Evolutionary conservation across 2,888 invertebrate genomes (phyloP).

Genomic region (Biston stratarius): DNA sequence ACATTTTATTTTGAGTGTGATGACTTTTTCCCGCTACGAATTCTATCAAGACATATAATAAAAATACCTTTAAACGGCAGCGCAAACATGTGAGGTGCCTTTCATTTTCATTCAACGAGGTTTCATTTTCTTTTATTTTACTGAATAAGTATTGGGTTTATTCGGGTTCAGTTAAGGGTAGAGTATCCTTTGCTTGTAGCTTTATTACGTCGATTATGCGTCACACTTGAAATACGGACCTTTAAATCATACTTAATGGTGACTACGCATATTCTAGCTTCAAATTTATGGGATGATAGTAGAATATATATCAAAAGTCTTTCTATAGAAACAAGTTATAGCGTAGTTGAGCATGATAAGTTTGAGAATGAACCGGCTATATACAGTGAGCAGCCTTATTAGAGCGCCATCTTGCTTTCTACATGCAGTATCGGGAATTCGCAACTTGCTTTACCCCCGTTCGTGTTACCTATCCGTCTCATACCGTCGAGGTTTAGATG

Average conservation of each 20-base stretch:
- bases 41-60: constrained; percentile 33
- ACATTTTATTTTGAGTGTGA: constrained; percentile 35
- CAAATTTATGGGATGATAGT: constrained; percentile 74
- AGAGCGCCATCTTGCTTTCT: constrained; percentile 45
- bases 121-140: constrained; percentile 45
- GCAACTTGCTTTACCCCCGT: constrained; percentile 42
- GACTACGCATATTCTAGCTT: constrained; percentile 78
- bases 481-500: constrained; percentile 41
- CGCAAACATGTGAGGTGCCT: constrained; percentile 28
- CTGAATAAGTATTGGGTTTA: constrained; percentile 38
- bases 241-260: constrained; percentile 81
- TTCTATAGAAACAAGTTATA: constrained; percentile 51
- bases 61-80: constrained; percentile 35
- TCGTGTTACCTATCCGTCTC: constrained; percentile 33
- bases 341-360: constrained; percentile 51
- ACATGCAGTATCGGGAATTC: constrained; percentile 48
- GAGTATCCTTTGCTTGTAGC: constrained; percentile 63
- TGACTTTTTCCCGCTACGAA: constrained; percentile 29
- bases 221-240: constrained; percentile 72
- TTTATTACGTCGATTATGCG: constrained; percentile 67
- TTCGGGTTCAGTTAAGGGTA: constrained; percentile 45
- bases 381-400: constrained; percentile 47
- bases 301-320: constrained; percentile 66
- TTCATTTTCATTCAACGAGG: constrained; percentile 40
- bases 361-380: constrained; percentile 48